These are phyloP conservation scores for Nycticryphes semicollaris DNA, from an alignment of 2,113 vertebrate species.

Conservation along the genomic window DNA sequence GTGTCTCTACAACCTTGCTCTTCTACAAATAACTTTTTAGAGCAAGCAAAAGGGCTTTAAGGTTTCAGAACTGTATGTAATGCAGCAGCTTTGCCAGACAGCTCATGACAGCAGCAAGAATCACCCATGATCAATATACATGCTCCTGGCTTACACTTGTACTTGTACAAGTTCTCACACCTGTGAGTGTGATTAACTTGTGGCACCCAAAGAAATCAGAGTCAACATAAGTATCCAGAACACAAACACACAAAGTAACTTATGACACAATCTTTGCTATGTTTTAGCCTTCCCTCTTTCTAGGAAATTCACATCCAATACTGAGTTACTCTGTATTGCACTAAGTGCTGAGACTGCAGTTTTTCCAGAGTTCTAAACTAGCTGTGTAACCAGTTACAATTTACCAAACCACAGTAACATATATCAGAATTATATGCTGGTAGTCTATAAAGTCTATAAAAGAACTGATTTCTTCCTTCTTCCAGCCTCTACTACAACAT, in stretches of 20 bases:
- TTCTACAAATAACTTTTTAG: background rate
- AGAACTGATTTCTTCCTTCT: background rate
- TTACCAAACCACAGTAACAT: background rate
- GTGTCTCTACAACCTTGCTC: background rate
- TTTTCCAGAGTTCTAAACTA: background rate
- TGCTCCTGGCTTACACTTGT: background rate
- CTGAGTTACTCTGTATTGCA: background rate
- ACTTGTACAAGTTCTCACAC: background rate
- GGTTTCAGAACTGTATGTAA: background rate
- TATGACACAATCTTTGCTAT: background rate
- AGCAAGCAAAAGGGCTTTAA: background rate
- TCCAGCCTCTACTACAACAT: background rate
- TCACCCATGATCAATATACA: background rate
- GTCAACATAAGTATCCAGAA: background rate
- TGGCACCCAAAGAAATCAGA: background rate
- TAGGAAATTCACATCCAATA: background rate
- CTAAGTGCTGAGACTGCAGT: background rate
- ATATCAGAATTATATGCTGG: background rate
- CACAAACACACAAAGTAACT: background rate
- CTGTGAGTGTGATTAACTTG: background rate
- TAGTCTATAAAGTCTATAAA: background rate
- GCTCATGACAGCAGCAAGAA: background rate
- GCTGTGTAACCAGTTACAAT: background rate
- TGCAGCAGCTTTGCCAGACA: background rate
- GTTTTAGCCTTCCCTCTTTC: background rate